These are phyloP conservation scores for Setipinna tenuifilis DNA, from an alignment of 2,797 vertebrate genomes.

Conservation along the genomic window DNA sequence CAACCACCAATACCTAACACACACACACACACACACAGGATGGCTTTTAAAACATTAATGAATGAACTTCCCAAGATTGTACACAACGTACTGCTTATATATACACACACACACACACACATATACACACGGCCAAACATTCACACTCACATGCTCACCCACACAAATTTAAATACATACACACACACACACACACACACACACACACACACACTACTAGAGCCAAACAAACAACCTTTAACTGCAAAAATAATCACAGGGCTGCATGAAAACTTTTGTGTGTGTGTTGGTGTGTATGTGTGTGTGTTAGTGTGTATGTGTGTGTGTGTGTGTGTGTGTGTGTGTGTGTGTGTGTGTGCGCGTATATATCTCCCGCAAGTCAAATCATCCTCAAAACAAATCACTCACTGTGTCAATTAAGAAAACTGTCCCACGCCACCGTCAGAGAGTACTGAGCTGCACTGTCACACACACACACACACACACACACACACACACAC, in stretches of 20 bases:
- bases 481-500: constrained; percentile 9
- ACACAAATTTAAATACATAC: neutral
- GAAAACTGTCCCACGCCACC: neutral
- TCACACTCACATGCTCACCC: neutral
- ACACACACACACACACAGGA: too few species aligned
- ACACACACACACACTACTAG: neutral
- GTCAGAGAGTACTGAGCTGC: neutral
- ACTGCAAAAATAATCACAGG: neutral
- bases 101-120: neutral
- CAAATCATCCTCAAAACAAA: constrained; percentile 4
- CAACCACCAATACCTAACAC: too few species aligned
- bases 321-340: neutral
- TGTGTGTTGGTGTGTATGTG: neutral
- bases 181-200: neutral
- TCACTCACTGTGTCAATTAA: constrained; percentile 17
- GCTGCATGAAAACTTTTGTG: neutral
- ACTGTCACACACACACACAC: neutral
- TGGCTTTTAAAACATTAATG: too few species aligned
- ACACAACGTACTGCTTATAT: neutral
- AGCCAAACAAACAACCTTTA: neutral
- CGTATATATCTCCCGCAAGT: constrained; percentile 1
- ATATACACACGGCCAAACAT: neutral
- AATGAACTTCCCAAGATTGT: too few species aligned
- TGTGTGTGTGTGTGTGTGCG: neutral
- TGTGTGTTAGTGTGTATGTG: neutral